Base-by-base conservation (phyloP, 1,140 invertebrate genomes). In the Dinoponera quadriceps region DNA sequence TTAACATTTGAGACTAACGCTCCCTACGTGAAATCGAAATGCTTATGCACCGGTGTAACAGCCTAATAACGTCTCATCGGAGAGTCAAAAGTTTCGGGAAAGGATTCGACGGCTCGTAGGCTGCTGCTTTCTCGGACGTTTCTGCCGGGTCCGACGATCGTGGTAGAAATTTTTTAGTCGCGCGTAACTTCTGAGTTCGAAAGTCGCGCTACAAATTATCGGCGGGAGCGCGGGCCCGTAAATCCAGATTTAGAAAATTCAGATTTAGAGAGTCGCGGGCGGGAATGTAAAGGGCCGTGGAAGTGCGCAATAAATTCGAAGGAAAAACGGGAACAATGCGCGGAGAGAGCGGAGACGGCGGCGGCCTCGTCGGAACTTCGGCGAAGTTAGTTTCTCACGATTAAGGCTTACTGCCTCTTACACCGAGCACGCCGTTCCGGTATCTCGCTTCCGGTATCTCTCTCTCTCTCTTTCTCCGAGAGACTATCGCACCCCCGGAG, bases 331-430 rank as follows among this genome's bases (percentile, higher is more conserved):
- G 63, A 82, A 68, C 63, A 63, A 59, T 62, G 51, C 5, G 38
- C 72, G 38, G 38, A 44, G 7, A 11, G 9, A 60, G 65, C 20
- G 25, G 22, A 7, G 5, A 33, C 14, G 49, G 3, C 16, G 48
- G 72, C n/a, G 55, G 60, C 22, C 51, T 71, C 54, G 65, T 54
- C 38, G 85, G 54, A 87, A 87, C 33, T 87, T 87, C 38, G 83
- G 29, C 77, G 83, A 89, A 91, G 89, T 90, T 89, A 84, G 86
- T 89, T 91, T 85, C 84, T 90, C 82, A 83, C 85, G 84, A 91
- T 91, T 88, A 90, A 80, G 84, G 78, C 68, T 77, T 78, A 78
- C 71, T 74, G 49, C 66, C 22, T 82, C 69, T 54, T 77, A 65
- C 14, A 62, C 29, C 62, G 16, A 55, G 49, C 63, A 51, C 78